These are phyloP conservation scores for Anolis apletophallus DNA, from an alignment of 2,797 vertebrate species.

Conservation along the genomic window DNA sequence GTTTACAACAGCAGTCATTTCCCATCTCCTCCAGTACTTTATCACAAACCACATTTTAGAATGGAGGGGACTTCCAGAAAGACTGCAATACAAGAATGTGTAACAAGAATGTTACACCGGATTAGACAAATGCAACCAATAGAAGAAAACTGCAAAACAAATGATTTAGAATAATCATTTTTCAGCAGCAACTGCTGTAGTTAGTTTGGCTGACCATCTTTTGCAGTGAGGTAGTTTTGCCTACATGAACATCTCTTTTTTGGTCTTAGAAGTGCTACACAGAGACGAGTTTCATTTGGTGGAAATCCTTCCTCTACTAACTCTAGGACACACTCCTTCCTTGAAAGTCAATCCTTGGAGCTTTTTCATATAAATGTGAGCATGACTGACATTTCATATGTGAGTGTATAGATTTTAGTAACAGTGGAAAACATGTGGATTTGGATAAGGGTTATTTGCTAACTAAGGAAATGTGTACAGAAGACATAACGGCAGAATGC, in stretches of 20 bases:
- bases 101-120: neutral
- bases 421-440: neutral
- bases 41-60: neutral
- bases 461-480: neutral
- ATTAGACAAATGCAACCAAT: neutral
- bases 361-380: neutral
- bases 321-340: neutral
- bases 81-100: neutral
- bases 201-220: neutral
- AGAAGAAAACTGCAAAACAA: neutral
- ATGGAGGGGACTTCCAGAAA: neutral
- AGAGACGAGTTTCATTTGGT: neutral
- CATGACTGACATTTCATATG: neutral
- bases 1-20: neutral
- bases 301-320: neutral
- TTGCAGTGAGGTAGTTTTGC: neutral
- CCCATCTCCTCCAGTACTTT: neutral
- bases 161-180: neutral
- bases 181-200: too few relatives aligned
- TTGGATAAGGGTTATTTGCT: neutral
- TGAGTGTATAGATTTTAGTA: neutral
- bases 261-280: neutral
- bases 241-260: neutral
- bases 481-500: slow-evolving; percentile 9
- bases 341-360: neutral